Conservation (phyloP, 1,140 invertebrate species). For the Cotesia vestalis region DNA sequence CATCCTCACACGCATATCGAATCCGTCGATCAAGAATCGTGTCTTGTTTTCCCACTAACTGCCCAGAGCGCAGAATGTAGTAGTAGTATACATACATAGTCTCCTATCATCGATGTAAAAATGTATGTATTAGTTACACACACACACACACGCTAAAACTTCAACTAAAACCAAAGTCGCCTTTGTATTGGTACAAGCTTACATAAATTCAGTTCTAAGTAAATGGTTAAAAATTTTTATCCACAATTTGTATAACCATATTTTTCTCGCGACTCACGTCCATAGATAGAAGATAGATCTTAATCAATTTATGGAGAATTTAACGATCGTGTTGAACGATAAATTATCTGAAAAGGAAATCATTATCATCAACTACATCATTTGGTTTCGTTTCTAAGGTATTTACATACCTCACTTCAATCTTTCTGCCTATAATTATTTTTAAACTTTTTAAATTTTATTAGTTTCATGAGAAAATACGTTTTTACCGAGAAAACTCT, state of each 20-base stretch:
- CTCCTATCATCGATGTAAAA: too few species aligned
- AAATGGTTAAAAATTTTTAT: too few species aligned
- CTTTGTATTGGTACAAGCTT: too few species aligned
- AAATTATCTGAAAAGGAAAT: conserved; percentile 22
- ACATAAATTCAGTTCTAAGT: too few species aligned
- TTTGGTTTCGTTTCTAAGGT: background rate
- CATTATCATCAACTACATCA: conserved; percentile 1
- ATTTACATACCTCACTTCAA: too few species aligned
- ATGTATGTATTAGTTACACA: too few species aligned
- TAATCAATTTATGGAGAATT: conserved; percentile 16
- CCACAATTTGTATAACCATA: background rate
- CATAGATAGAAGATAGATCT: background rate
- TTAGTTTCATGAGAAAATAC: too few species aligned
- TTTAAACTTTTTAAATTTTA: too few species aligned
- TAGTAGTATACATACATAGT: too few species aligned
- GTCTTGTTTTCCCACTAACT: conserved; percentile 14
- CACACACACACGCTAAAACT: too few species aligned
- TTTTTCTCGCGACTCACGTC: background rate
- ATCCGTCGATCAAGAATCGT: conserved; percentile 7
- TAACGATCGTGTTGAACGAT: conserved; percentile 33
- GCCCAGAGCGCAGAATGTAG: background rate
- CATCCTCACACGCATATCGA: conserved; percentile 48
- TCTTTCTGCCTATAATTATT: background rate
- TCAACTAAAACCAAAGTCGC: too few species aligned
- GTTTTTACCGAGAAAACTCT: too few species aligned